Base-by-base conservation (phyloP, 1,140 invertebrate genomes). In the Hirudo medicinalis region DNA sequence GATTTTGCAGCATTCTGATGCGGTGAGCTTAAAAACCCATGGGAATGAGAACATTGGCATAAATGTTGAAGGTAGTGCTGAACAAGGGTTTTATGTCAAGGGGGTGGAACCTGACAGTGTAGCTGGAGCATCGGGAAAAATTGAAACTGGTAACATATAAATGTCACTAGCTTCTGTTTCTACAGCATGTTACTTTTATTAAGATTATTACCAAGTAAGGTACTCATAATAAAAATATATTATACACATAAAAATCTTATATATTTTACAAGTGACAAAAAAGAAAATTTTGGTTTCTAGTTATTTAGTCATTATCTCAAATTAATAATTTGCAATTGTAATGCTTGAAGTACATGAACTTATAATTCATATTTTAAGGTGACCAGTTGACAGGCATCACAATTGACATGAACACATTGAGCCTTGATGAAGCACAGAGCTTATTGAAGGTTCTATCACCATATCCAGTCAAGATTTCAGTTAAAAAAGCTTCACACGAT, bases 381-480 rank as follows among this genome's bases (percentile, higher is more conserved):
- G 69, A 70, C 22, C 69, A 49, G 22, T 11, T 70, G 9, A 70
- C 69, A 49, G 69, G 49, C 69, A 70, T 70, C 15, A 49, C 36
- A 22, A 54, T 70, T 53, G 69, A 70, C 53, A n/a, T 70, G 36
- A 53, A 54, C 49, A 70, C 32, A 54, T 49, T 70, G 69, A 40
- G 49, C 22, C 22, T 25, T 20, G 69, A 70, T 2, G 69, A 70
- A 36, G 69, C 49, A 53, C 69, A 25, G 22, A 70, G 49, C 25
- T 53, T 70, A 49, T 29, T 70, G 36, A 54, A 70, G 20, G 69
- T 70, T 54, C 36, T 70, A 53, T 36, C 69, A 22, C 36, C 69
- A 53, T 70, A 49, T 70, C 69, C 69, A 49, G 69, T 70, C 43
- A 70, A 70, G 25, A 49, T 53, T 27, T 49, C n/a, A 25, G 43